Evolutionary conservation across 2,888 invertebrate species (phyloP), one percentile per base, ranked within the genome.

Genomic region (Drosophila demipolita): DNA sequence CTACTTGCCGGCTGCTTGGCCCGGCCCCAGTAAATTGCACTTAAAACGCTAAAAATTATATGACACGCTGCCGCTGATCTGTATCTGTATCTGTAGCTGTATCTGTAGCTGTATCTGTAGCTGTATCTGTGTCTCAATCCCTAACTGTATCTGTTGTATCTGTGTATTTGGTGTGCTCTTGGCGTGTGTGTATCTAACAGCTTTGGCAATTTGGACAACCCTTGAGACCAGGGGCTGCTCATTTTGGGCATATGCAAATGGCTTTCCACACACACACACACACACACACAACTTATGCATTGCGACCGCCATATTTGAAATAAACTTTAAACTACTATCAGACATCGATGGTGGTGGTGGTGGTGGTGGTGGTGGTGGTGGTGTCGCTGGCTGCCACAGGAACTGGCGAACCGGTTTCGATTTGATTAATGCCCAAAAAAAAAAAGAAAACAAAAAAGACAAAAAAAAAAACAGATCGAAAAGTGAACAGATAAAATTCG

Each of bases 21-120:
- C 64, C 32, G 55, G 58, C 58, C 54, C 40, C 35, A 40, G 75
- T 75, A 79, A 88, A 85, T 88, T 89, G 87, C 88, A 88, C 90
- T 85, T 85, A 89, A 87, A 89, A 84, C 76, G 85, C 87, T 89
- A 84, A 87, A 89, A 85, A 90, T 85, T 85, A 85, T 85, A 77
- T 70, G 89, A 89, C 87, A 84, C 87, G 87, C 82, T 69, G 82
- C 62, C 66, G 35, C 8, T 67, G 55, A 42, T 73, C 57, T 61
- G 20, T 50, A 48, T 73, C 57, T 61, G 20, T 50, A 48, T 63
- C 66, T 58, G 20, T 62, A 33, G 66, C 54, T 54, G 17, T 35
- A 40, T 59, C 33, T 73, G n/a, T 54, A 9, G 63, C 6, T 58
- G 17, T 20, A 40, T 42, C 5, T 55, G 15, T 64, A 36, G 69